Evolutionary conservation across 2,888 invertebrate genomes (phyloP), one percentile per base, ranked within the genome.

Genomic region (Drosophila limbata): DNA sequence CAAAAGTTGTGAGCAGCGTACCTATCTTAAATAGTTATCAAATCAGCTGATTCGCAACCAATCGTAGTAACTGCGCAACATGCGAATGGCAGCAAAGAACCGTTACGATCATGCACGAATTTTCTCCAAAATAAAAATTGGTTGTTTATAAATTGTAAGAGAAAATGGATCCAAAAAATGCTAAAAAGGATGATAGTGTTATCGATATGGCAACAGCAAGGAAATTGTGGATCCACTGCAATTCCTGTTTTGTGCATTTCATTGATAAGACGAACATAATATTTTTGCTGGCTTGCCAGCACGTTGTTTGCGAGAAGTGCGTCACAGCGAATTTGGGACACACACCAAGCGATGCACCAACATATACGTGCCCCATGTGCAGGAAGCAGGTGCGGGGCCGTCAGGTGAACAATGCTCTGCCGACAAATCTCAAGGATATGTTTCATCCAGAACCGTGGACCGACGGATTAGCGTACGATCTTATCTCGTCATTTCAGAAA

Each of bases 151-250:
- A 15, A 21, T 45, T 21, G 1, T 3, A 25, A 37, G 1, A 2
- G 3, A 9, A 40, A 1, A 35, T 62, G 61, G 13, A 15, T 8
- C 9, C 4, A 2, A 19, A 15, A 1, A 31, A 9, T 3, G 13
- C 8, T 3, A 10, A n/a, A 1, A 11, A 15, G 0, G 0, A 19
- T 3, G 11, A n/a, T 9, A 11, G 40, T 13, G 1, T 3, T 10
- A 47, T 64, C 1, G 48, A 63, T 39, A 39, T 15, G 8, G 19
- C 8, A 1, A 63, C 8, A 1, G 47, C 48, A 0, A 69, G 19
- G 13, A 79, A 81, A 53, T 64, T 84, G 39, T 91, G 91, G 91
- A 90, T 91, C 2, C 92, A 91, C 56, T 91, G 91, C 73, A 91
- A 92, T 55, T 47, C 47, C 9, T 91, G 91, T 47, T 88, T 72